phyloP scores from a whole-genome alignment of 1,140 invertebrate species.

The Heterodera schachtii region DNA sequence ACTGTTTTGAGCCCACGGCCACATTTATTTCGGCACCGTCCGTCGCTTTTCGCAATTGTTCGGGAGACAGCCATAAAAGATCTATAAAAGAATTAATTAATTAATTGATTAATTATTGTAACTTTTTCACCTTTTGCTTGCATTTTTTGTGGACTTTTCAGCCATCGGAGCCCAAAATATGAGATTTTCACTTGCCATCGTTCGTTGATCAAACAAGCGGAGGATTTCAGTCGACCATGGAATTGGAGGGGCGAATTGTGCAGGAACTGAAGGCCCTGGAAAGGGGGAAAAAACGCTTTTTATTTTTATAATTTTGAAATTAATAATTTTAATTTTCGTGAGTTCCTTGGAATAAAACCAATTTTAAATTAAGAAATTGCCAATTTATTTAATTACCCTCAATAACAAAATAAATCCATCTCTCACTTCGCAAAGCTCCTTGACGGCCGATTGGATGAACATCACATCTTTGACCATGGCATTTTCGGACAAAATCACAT shows the following conservation, averaged over 20 bases:
- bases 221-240: too few species aligned
- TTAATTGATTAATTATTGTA: too few species aligned
- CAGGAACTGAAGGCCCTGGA: constrained; percentile 47
- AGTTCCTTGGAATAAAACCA: constrained; percentile 72
- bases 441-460: constrained; percentile 61
- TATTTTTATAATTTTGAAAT: constrained; percentile 70
- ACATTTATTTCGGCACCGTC: constrained; percentile 3
- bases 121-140: constrained; percentile 23
- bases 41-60: constrained; percentile 14
- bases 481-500: constrained; percentile 54
- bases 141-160: constrained; percentile 20
- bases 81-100: background rate
- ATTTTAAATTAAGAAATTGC: background rate
- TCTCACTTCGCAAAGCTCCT: constrained; percentile 48
- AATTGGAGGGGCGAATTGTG: constrained; percentile 35
- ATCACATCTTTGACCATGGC: constrained; percentile 55
- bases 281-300: constrained; percentile 15
- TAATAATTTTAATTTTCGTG: constrained; percentile 77
- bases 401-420: background rate
- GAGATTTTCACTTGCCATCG: too few species aligned
- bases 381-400: background rate
- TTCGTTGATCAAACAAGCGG: background rate
- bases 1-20: background rate
- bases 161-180: background rate
- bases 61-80: constrained; percentile 10